Evolutionary conservation across 2,113 vertebrate species (phyloP), one percentile per base, ranked within the genome.

Genomic region (Melanostigma gelatinosum): DNA sequence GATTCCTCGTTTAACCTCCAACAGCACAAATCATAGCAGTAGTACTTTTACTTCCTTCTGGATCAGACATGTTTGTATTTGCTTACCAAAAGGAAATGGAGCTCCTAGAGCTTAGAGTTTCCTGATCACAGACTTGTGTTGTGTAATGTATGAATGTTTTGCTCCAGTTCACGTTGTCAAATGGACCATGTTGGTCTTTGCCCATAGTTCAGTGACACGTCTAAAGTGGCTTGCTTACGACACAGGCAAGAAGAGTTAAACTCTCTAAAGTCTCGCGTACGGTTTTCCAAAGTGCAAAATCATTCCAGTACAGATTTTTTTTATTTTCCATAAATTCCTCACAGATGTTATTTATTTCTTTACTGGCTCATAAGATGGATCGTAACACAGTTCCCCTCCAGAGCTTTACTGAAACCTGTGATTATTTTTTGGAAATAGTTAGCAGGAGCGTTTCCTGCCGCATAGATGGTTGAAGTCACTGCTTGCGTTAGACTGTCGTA

Each of bases 51-150:
- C 60, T 24, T 48, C 67, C 6, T 54, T 22, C 32, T 68, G 1
- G 5, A 38, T 75, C 24, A 63, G 32, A 54, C 40, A 6, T 27
- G 11, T 32, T 50, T 79, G 27, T 75, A 61, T 84, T 83, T 80
- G 64, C 82, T 84, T 89, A 88, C 68, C n/a, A 15, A 73, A 69
- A 67, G 90, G 84, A 90, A 91, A 81, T 16, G 0, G 78, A 0
- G 78, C 52, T 63, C 65, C 42, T 42, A 8, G 16, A 50, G 27
- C 36, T 13, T 50, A 16, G 4, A 18, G 40, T 42, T 71, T 54
- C 32, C 75, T 65, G 44, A n/a, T 82, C 58, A 62, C 70, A 40
- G 11, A 34, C 60, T 72, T 32, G 27, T 27, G 34, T 15, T 6
- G 42, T 58, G 16, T 52, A 50, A 50, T 52, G 22, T 40, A 32